Conservation (phyloP, 2,797 vertebrate genomes). For the Anomalospiza imberbis region DNA sequence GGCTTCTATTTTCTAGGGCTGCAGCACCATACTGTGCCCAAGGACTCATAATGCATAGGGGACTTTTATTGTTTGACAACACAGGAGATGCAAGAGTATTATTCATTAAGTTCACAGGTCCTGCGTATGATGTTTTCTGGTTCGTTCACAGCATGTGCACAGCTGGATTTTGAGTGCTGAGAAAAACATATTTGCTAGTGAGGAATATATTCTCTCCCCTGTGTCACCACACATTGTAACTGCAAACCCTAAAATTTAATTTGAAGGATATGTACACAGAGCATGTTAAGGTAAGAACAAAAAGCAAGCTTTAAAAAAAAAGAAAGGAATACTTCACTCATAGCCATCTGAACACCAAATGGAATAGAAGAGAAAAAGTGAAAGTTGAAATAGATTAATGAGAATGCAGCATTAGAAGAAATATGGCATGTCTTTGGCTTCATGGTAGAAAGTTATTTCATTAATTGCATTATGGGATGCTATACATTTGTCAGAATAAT, state of each 20-base stretch:
- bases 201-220: not conserved
- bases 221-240: not conserved
- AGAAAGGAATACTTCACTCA: not conserved
- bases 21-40: not conserved
- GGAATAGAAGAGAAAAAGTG: not conserved
- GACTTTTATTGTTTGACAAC: not conserved
- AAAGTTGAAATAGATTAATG: not conserved
- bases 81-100: not conserved
- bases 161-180: not conserved
- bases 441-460: not conserved
- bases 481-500: not conserved
- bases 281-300: not conserved
- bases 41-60: not conserved
- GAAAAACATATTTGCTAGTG: not conserved
- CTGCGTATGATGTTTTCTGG: not conserved
- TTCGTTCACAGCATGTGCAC: not conserved
- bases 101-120: not conserved
- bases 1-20: not conserved
- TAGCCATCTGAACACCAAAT: not conserved
- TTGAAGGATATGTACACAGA: not conserved
- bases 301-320: not conserved
- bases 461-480: not conserved
- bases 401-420: not conserved
- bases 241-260: not conserved
- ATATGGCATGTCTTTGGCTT: not conserved